Evolutionary conservation across 2,113 vertebrate species (phyloP).

Genomic region (Ellobius talpinus): DNA sequence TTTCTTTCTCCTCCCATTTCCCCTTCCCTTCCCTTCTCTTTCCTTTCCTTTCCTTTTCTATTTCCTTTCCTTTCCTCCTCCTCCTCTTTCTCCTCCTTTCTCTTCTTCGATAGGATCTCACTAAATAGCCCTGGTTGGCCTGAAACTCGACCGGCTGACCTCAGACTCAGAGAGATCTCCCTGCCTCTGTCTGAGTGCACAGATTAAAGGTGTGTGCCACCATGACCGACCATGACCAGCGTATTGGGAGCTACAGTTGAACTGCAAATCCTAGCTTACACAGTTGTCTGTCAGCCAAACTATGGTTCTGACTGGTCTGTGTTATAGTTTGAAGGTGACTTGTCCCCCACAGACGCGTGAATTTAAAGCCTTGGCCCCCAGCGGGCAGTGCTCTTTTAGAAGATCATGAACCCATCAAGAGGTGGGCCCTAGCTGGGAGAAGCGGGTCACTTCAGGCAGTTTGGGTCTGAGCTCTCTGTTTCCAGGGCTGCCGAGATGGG

Average conservation of each 20-base stretch:
- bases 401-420: neutral
- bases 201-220: neutral
- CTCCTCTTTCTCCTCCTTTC: neutral
- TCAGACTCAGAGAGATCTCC: neutral
- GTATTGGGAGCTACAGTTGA: neutral
- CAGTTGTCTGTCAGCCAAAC: neutral
- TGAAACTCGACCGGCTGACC: neutral
- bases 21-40: neutral
- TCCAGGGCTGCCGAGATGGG: neutral
- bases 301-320: neutral
- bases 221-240: neutral
- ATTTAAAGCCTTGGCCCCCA: neutral
- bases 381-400: neutral
- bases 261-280: neutral
- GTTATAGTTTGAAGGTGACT: neutral
- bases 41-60: accelerated
- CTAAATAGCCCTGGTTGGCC: neutral
- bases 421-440: neutral
- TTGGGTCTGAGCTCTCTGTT: neutral
- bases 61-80: accelerated
- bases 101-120: neutral
- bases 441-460: neutral
- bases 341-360: neutral
- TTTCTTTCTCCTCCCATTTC: neutral
- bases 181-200: neutral